Evolutionary conservation across 2,888 invertebrate species (phyloP), one percentile per base, ranked within the genome.

Genomic region (Orchesellides sinensis): DNA sequence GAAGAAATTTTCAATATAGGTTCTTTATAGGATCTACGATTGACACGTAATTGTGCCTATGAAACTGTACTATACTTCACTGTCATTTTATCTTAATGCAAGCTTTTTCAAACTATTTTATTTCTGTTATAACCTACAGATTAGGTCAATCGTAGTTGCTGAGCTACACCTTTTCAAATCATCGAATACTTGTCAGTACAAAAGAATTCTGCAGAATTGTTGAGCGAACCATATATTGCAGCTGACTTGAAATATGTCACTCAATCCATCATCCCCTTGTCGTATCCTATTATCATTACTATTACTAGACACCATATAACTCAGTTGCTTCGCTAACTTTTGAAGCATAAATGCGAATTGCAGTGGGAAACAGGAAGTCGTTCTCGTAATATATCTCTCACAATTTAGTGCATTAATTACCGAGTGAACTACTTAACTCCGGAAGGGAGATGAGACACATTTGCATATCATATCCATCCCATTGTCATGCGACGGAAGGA

Each of bases 401-500:
- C n/a, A 17, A 27, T 49, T 49, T 49, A 69, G 17, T 35, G 69
- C 54, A 54, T 69, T 69, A 69, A 69, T 69, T 69, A 69, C 54
- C 54, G 12, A 19, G 32, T 69, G 69, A 21, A 17, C 69, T 69
- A 69, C 69, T 69, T 69, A 32, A 19, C 54, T 21, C 29, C 69
- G 69, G 69, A 69, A 69, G 69, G 54, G 19, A 68, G 52, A 59
- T 21, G 63, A 19, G 40, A 45, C 65, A 65, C 40, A 65, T 65
- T 65, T 65, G 29, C 29, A 29, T 59, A 29, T 12, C 32, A 32
- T 27, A 12, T 14, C 35, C 49, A 49, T 10, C 10, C n/a, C 10
- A 40, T 14, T 40, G 40, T 40, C 40, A 10, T 40, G 40, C n/a
- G 40, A 40, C n/a, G 10, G 14, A 40, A 14, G n/a, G 32, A 32